phyloP scores from a whole-genome alignment of 2,888 invertebrate genomes.

The Halictus ligatus region DNA sequence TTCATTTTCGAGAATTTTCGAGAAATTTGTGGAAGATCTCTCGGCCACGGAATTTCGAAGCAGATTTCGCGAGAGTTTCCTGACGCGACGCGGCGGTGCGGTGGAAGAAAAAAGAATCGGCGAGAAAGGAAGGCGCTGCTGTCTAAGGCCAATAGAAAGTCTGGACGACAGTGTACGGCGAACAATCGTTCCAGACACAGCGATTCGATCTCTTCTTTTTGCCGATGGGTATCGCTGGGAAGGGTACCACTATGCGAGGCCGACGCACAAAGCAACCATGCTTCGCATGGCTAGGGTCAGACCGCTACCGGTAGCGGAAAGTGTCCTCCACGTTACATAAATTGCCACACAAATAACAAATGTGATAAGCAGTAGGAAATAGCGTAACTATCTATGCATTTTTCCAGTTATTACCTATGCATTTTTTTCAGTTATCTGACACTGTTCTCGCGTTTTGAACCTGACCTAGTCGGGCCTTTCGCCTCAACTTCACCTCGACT shows the following conservation, averaged over 20 bases:
- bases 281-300: not conserved
- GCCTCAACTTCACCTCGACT: fast-evolving
- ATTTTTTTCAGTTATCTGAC: not conserved
- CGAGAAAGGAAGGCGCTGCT: constrained; percentile 2
- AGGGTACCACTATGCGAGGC: not conserved
- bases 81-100: not conserved
- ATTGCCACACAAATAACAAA: not conserved
- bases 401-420: not conserved
- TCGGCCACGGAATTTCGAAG: not conserved
- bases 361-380: no score
- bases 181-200: constrained; percentile 3
- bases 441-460: not conserved
- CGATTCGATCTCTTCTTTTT: constrained; percentile 7
- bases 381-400: not conserved
- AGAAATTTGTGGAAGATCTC: not conserved
- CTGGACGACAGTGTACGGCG: not conserved
- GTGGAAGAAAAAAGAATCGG: not conserved
- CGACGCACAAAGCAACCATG: not conserved
- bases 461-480: not conserved
- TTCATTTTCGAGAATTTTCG: no score
- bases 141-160: constrained; percentile 25
- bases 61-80: not conserved
- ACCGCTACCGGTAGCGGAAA: not conserved
- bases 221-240: constrained; percentile 1
- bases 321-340: constrained; percentile 22